Conservation (phyloP, 2,888 invertebrate genomes). For the Monopis laevigella region DNA sequence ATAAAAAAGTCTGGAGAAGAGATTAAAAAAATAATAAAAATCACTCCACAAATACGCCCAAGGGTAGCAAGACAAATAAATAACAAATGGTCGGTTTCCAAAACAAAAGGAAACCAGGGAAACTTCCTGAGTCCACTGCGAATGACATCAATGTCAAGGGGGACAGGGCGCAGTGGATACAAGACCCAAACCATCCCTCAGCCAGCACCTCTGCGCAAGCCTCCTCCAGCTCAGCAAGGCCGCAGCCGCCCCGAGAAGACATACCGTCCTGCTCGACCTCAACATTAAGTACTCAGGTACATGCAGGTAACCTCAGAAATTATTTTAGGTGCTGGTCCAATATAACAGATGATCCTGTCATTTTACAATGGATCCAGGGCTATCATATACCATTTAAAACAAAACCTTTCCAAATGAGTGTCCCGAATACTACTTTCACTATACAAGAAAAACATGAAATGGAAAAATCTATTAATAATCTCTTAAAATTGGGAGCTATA, state of each 20-base stretch:
- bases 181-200: not conserved
- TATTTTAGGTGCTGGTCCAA: not conserved
- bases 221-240: not conserved
- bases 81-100: not conserved
- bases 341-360: not conserved
- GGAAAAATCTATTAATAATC: not conserved
- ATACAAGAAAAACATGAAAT: not conserved
- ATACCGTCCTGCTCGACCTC: not conserved
- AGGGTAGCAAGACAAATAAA: not conserved
- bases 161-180: not conserved
- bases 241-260: not conserved
- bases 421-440: not conserved
- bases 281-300: not conserved
- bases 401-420: not conserved
- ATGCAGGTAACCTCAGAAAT: slow-evolving; percentile 2
- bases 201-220: not conserved
- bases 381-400: not conserved
- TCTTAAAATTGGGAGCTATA: not conserved
- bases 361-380: not conserved
- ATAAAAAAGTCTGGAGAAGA: not conserved
- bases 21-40: not conserved
- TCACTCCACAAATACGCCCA: not conserved
- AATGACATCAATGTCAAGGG: not conserved
- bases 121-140: not conserved
- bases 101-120: not conserved